Base-by-base conservation (phyloP, 2,888 invertebrate species). In the Pocota personata region DNA sequence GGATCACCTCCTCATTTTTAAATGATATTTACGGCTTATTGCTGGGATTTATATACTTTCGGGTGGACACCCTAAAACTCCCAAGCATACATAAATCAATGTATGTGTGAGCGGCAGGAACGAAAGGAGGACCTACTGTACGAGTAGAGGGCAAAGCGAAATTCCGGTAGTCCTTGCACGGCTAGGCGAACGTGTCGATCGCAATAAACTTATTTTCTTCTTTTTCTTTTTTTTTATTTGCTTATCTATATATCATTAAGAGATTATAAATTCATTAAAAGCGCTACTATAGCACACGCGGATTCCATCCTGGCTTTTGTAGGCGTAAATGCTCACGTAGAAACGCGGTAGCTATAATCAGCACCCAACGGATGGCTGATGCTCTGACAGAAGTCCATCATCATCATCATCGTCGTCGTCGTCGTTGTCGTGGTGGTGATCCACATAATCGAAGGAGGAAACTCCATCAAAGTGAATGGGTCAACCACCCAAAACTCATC, bases 281-380 rank as follows among this genome's bases (percentile, higher is more conserved):
- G 82, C 27, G 82, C 67, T 67, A 40, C 82, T n/a, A n/a, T n/a
- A 86, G 82, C 73, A 77, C 76, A 82, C 67, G 83, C 40, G 50
- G 30, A 64, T 40, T 32, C 43, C 64, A 2, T 43, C 16, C 60
- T n/a, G n/a, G 21, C 32, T 64, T 76, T 84, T 72, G 57, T 78
- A 87, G 89, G 89, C 87, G 89, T 88, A 76, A 58, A 72, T 67
- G 66, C 43, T 69, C 88, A 89, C 89, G 89, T 89, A 80, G 83
- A 78, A 79, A 87, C 88, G 88, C 88, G 88, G 88, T 87, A 87
- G 88, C 89, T 88, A 88, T 89, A 88, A 89, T 82, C 89, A 89
- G 77, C 87, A 82, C 87, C 86, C 82, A 64, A 50, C 60, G 10
- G 64, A 32, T 37, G 58, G 62, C 60, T 52, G 66, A 32, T 72